phyloP scores from a whole-genome alignment of 2,113 vertebrate genomes.

The Microcebus murinus region DNA sequence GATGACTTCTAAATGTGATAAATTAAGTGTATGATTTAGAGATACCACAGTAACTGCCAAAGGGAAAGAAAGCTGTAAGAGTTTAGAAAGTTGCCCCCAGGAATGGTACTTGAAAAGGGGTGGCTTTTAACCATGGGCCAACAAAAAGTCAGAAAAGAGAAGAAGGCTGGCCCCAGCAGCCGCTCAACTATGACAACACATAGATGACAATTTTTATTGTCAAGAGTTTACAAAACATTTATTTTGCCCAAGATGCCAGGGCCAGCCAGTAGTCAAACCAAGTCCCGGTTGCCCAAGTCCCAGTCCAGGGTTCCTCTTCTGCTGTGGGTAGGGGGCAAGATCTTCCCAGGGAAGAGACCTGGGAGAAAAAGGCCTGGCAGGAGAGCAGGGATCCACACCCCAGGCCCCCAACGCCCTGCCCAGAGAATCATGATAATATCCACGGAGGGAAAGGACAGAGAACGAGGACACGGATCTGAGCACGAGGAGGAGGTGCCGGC shows the following conservation, averaged over 20 bases:
- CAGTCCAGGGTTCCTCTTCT: too few relatives aligned
- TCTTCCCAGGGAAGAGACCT: too few relatives aligned
- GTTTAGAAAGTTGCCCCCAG: background rate
- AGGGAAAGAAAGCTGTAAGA: background rate
- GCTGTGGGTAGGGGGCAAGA: background rate
- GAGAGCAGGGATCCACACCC: background rate
- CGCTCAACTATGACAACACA: background rate
- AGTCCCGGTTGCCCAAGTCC: background rate
- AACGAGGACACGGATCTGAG: background rate
- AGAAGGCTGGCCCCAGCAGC: background rate
- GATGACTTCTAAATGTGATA: background rate
- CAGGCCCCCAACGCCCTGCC: background rate
- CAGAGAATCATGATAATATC: background rate
- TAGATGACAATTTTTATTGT: background rate
- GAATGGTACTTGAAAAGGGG: background rate
- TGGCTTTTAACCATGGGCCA: background rate
- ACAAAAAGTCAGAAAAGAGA: background rate
- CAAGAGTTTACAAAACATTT: background rate
- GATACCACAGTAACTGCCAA: background rate
- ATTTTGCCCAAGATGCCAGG: background rate
- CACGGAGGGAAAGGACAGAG: background rate
- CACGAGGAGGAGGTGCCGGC: fast-evolving
- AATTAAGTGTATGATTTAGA: background rate
- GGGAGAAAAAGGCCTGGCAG: too few relatives aligned
- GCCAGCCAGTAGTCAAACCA: background rate